These are phyloP conservation scores for Peromyscus leucopus DNA, from an alignment of 2,113 vertebrate species.

Conservation along the genomic window DNA sequence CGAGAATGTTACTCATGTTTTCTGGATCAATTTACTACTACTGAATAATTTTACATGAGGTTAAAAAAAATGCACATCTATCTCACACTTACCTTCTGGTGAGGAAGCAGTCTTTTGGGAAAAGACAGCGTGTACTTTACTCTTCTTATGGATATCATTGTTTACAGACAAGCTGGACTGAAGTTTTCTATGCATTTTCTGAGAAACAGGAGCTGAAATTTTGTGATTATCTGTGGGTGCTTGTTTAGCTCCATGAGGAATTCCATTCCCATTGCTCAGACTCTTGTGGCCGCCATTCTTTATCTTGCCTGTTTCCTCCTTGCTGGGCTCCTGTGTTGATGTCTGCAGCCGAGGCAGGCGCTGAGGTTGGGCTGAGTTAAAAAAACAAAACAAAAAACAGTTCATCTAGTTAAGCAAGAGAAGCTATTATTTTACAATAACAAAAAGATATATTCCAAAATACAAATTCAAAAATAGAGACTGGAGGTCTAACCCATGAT, in stretches of 20 bases:
- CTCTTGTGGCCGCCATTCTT: conserved; percentile 85
- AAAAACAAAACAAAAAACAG: conserved; percentile 30
- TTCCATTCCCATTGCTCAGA: conserved; percentile 90
- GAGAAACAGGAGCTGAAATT: conserved; percentile 92
- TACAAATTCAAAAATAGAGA: neutral
- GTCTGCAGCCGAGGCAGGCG: conserved; percentile 88
- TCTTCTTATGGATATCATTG: conserved; percentile 94
- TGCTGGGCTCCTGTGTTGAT: conserved; percentile 85
- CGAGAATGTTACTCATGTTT: conserved; percentile 79
- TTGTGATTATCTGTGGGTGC: conserved; percentile 87
- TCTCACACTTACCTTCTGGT: conserved; percentile 93
- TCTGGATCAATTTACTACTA: conserved; percentile 76
- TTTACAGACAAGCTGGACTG: conserved; percentile 96
- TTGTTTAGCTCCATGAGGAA: conserved; percentile 86
- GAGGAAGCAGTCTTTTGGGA: conserved; percentile 93
- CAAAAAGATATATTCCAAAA: conserved; percentile 49
- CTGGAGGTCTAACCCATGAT: neutral
- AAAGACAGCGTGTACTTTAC: conserved; percentile 93
- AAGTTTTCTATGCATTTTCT: conserved; percentile 96
- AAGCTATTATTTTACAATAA: conserved; percentile 64
- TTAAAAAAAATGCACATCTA: neutral
- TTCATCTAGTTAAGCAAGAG: neutral
- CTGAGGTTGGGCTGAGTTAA: conserved; percentile 92
- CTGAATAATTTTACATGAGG: conserved; percentile 39
- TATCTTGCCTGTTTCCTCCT: conserved; percentile 88